Conservation (phyloP, 2,797 vertebrate species). For the Podarcis lilfordi region DNA sequence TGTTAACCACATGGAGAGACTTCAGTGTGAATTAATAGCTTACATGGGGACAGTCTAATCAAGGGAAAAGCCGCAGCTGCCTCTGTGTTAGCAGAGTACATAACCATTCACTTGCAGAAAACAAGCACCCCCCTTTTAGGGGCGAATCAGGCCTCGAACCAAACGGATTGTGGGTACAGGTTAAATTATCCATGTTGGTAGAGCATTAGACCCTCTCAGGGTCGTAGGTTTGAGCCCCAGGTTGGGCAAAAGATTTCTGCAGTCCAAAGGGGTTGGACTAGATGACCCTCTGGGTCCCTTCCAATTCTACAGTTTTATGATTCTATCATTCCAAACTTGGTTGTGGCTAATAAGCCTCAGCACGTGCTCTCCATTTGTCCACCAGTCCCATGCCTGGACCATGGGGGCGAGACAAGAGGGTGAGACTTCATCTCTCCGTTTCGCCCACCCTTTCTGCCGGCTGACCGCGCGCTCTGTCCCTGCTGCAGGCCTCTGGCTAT, state of each 20-base stretch:
- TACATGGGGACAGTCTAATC: neutral
- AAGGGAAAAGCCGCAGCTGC: too few species aligned
- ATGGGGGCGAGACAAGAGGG: neutral
- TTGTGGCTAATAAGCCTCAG: neutral
- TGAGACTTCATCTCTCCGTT: neutral
- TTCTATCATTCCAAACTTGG: neutral
- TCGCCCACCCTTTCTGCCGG: neutral
- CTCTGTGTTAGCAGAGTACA: neutral
- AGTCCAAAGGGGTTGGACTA: too few species aligned
- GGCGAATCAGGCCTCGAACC: neutral
- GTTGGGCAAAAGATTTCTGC: too few species aligned
- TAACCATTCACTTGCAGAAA: neutral
- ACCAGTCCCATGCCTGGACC: neutral
- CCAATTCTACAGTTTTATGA: too few species aligned
- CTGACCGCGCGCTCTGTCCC: conserved; percentile 56
- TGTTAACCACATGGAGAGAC: neutral
- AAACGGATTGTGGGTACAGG: neutral
- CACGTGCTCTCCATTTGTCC: neutral
- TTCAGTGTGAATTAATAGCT: neutral
- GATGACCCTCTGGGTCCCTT: too few species aligned
- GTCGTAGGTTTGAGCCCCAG: too few species aligned
- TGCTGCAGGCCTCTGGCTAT: conserved; percentile 78
- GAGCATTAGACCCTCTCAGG: too few species aligned
- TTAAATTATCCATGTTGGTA: neutral
- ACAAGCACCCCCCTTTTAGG: neutral